Conservation (phyloP, 2,888 invertebrate genomes). For the Mythimna vitellina region DNA sequence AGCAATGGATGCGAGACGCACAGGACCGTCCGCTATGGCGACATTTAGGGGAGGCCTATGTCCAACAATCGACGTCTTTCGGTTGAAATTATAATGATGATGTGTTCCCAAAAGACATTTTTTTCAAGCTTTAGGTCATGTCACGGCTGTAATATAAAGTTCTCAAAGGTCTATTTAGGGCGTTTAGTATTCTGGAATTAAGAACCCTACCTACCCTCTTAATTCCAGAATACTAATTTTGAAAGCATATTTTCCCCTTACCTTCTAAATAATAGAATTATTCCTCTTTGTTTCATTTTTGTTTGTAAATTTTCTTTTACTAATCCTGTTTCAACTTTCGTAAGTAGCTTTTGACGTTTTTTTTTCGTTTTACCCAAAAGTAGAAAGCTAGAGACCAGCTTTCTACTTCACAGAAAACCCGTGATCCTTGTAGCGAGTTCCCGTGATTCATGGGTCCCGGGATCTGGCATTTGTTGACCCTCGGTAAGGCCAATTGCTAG, state of each 20-base stretch:
- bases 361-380: background rate
- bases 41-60: too few relatives aligned
- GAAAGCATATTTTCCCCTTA: conserved; percentile 14
- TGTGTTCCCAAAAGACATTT: too few relatives aligned
- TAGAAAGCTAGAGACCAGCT: too few relatives aligned
- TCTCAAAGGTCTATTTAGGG: background rate
- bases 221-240: conserved; percentile 14
- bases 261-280: conserved; percentile 1
- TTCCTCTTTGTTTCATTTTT: conserved; percentile 20
- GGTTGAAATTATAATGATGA: too few relatives aligned
- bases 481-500: conserved; percentile 56
- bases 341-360: background rate
- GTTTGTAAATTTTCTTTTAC: conserved; percentile 10
- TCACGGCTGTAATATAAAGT: too few relatives aligned
- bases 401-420: conserved; percentile 22
- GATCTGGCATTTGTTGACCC: conserved; percentile 59
- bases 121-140: too few relatives aligned
- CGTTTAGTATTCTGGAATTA: too few relatives aligned
- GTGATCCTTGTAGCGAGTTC: conserved; percentile 25
- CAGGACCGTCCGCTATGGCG: too few relatives aligned
- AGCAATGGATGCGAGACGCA: too few relatives aligned
- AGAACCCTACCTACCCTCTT: too few relatives aligned
- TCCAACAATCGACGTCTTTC: too few relatives aligned
- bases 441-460: conserved; percentile 49
- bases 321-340: conserved; percentile 15